phyloP scores from a whole-genome alignment of 2,797 vertebrate genomes.

The Catostomus latipinnis region DNA sequence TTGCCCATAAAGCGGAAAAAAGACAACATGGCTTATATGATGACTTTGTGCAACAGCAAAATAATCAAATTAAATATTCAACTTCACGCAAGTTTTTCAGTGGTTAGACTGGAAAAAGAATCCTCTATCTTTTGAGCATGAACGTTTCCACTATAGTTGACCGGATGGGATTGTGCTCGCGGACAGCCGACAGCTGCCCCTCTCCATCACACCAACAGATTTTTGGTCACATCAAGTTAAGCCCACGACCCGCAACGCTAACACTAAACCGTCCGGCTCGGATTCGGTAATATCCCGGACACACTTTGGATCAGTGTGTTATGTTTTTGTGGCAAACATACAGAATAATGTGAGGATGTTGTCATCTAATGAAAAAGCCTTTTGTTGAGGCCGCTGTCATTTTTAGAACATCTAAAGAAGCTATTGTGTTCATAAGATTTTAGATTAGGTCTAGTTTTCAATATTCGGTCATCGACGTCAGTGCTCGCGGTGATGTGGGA shows the following conservation, averaged over 20 bases:
- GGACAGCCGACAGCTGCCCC: slow-evolving; percentile 74
- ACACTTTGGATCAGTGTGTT: slow-evolving; percentile 65
- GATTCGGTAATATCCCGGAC: slow-evolving; percentile 68
- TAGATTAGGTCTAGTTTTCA: slow-evolving; percentile 12
- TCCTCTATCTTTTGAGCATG: neutral
- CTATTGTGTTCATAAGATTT: slow-evolving; percentile 34
- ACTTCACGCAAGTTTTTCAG: neutral
- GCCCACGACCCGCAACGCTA: slow-evolving; percentile 71
- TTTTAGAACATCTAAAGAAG: slow-evolving; percentile 39
- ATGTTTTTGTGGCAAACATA: slow-evolving; percentile 3
- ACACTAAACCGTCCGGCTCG: slow-evolving; percentile 67
- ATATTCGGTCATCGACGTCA: slow-evolving; percentile 46
- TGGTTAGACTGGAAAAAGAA: neutral
- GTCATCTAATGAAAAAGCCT: slow-evolving; percentile 1
- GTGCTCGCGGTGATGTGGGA: slow-evolving; percentile 29
- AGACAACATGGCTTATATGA: neutral
- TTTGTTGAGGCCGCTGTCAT: slow-evolving; percentile 3
- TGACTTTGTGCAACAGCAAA: neutral
- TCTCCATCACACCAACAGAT: slow-evolving; percentile 70
- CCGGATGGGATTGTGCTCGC: slow-evolving; percentile 34
- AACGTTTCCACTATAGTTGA: neutral
- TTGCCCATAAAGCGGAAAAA: neutral
- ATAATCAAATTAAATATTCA: neutral
- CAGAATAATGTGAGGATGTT: too few relatives aligned
- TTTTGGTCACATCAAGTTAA: slow-evolving; percentile 77